Conservation (phyloP, 2,113 vertebrate genomes). For the Parotia lawesii region DNA sequence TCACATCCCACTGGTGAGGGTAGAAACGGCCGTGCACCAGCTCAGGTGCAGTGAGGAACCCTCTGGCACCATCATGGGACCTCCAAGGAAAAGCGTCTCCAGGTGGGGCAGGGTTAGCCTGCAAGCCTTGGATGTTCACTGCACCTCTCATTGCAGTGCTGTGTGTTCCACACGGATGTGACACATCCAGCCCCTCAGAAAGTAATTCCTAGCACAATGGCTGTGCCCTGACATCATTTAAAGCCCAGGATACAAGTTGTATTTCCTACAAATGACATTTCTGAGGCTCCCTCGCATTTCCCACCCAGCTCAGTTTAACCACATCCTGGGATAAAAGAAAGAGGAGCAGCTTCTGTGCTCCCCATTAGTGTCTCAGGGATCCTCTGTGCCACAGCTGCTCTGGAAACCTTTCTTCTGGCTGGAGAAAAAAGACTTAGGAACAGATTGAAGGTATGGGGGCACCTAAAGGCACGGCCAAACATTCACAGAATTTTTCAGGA, state of each 20-base stretch:
- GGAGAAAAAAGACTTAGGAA: not conserved
- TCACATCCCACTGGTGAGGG: not conserved
- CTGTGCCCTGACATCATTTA: not conserved
- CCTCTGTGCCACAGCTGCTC: not conserved
- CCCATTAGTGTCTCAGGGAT: accelerated
- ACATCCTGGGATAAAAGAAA: not conserved
- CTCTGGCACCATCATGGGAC: not conserved
- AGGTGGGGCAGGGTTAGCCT: accelerated
- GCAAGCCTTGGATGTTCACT: not conserved
- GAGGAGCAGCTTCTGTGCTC: not conserved
- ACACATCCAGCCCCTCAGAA: not conserved
- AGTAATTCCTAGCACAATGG: not conserved
- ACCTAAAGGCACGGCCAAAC: not conserved
- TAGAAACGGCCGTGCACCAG: not conserved
- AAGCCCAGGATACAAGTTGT: not conserved
- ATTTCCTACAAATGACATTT: not conserved
- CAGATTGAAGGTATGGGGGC: not conserved
- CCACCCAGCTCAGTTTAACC: not conserved
- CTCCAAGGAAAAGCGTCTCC: not conserved
- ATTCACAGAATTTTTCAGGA: not conserved
- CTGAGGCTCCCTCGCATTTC: not conserved
- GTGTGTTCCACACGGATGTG: not conserved
- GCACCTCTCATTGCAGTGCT: not conserved
- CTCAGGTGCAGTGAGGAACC: accelerated
- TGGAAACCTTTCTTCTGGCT: not conserved